Base-by-base conservation (phyloP, 37 sponge, comb jelly and placozoan species). In the Crambe crambe region DNA sequence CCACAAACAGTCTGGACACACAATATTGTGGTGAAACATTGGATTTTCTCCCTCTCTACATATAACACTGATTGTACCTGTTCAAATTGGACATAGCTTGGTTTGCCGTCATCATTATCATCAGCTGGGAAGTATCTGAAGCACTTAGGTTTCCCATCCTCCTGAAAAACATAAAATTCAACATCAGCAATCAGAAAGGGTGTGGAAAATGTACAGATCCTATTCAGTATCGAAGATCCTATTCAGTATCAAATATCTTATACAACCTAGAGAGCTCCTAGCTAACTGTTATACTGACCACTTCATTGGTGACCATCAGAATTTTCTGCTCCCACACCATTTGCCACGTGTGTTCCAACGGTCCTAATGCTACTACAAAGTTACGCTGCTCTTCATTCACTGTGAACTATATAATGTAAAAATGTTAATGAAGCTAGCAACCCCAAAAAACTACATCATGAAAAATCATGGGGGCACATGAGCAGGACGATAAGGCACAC, bases 291-390 rank as follows among this genome's bases (percentile, higher is more conserved):
- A 20, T 41, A 71, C 92, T 68, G 17, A 87, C 92, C 80, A 69
- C 51, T 68, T 79, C 87, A 26, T 88, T 81, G 29, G 92, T 92
- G 17, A 92, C 60, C 97, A 97, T 97, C 51, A 94, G 58, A n/a
- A 97, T 84, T 17, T 84, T 56, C 23, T 91, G 82, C 72, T 97
- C 93, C 97, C 97, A 97, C 2, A 92, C 61, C 97, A 97, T 97
- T 74, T 97, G 97, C 97, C 97, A 97, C 18, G 97, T 97, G 70
- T 87, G 80, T 23, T 85, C 80, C 72, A 97, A 73, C 5, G 97
- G 95, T 1, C 92, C 92, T 61, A 94, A 95, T 20, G 89, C 79
- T 6, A 91, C 84, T 26, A 97, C 85, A 76, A 83, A 94, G 36
- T 67, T 59, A 35, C 73, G 58, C n/a, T 1, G 4, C 44, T 30